Evolutionary conservation across 2,113 vertebrate species (phyloP), one percentile per base, ranked within the genome.

Genomic region (Brachirus orientalis): DNA sequence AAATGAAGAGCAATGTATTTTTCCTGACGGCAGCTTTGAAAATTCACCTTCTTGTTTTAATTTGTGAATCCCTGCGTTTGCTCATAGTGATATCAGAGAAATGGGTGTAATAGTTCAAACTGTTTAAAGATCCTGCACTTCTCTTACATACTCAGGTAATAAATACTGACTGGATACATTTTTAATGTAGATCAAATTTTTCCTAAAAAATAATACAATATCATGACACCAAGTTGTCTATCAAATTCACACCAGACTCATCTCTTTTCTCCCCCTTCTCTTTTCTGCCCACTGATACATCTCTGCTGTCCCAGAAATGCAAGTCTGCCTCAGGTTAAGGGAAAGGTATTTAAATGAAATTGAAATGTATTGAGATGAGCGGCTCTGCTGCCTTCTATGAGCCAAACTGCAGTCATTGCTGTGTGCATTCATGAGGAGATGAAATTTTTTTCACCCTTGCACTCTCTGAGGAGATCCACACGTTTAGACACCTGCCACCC

Each of bases 351-450:
- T 74, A 87, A 90, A 92, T 90, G 55, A 79, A 84, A 92, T 90
- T 89, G 79, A 89, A 92, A 90, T 90, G 67, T 89, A 91, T 91
- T 91, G 72, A 83, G 85, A 89, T 89, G 81, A 88, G 79, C 58
- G 1, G 66, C 58, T 55, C 51, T 56, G 48, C 81, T 79, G 82
- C 74, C 86, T n/a, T n/a, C n/a, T 80, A 61, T 10, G 12, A 89
- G 86, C 74, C 63, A 81, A 88, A 90, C 85, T 85, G 70, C 76
- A 55, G 53, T 87, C 83, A 91, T 87, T 88, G 79, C 71, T 63
- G 43, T 71, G 69, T 79, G 82, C 72, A 80, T 88, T 84, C 69
- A 85, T 78, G 71, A 77, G 58, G 48, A 43, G 58, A 71, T 75
- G 41, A 38, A 19, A 4, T 52, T 13, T 41, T 51, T 70, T 69